These are phyloP conservation scores for Montipora sp. DNA, from an alignment of 64 coral and sea anemone genomes.

Conservation along the genomic window DNA sequence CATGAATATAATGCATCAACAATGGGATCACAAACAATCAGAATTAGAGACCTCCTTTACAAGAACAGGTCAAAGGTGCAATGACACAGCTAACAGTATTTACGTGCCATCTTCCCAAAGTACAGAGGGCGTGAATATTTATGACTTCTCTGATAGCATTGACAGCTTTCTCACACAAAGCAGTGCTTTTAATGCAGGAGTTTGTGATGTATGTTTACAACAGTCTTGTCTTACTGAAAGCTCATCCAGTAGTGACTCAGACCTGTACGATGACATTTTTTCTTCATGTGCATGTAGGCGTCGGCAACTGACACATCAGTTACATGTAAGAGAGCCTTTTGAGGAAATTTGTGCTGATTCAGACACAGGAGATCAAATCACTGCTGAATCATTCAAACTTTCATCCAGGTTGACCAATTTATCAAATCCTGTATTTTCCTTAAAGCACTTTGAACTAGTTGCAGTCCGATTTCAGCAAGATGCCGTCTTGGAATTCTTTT, in stretches of 20 bases:
- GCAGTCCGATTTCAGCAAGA: constrained; percentile 52
- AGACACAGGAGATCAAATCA: neutral
- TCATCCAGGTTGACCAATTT: neutral
- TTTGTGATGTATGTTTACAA: neutral
- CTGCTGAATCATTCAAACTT: neutral
- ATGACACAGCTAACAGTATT: neutral
- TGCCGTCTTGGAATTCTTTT: constrained; percentile 28
- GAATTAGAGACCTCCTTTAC: neutral
- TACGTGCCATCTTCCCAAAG: neutral
- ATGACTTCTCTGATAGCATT: neutral
- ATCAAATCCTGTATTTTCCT: neutral
- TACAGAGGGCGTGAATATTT: constrained; percentile 2
- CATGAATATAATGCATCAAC: neutral
- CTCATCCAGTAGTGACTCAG: neutral
- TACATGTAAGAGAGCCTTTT: neutral
- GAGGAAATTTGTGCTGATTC: neutral
- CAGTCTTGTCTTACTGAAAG: neutral
- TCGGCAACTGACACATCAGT: neutral
- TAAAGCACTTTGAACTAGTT: constrained; percentile 50
- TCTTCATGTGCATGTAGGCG: neutral
- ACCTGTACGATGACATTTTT: constrained; percentile 24
- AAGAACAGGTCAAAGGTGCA: neutral
- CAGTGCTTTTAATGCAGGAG: neutral
- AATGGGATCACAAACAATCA: neutral
- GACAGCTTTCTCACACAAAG: neutral